These are phyloP conservation scores for Toxotes chatareus DNA, from an alignment of 2,113 vertebrate genomes.

Conservation along the genomic window DNA sequence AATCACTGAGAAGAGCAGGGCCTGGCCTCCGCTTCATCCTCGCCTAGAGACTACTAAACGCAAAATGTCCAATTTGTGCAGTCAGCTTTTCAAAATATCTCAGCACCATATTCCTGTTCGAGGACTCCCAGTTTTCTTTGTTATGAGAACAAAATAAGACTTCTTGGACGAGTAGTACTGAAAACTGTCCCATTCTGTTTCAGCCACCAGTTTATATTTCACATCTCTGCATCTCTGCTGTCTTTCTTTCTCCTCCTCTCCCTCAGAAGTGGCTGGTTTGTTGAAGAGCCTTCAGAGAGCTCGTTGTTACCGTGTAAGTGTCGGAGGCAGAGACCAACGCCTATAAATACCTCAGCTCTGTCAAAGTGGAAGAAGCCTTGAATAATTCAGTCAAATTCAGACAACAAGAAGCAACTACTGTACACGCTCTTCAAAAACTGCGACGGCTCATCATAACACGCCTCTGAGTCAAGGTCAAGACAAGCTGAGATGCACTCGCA, in stretches of 20 bases:
- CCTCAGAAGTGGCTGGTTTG: constrained; percentile 55
- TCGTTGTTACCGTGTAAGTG: constrained; percentile 60
- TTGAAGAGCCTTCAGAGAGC: constrained; percentile 64
- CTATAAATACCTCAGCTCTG: constrained; percentile 78
- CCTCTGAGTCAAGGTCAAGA: constrained; percentile 60
- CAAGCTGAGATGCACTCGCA: background rate
- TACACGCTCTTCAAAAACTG: constrained; percentile 49
- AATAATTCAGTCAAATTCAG: constrained; percentile 74
- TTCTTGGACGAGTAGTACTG: background rate
- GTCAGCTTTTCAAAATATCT: constrained; percentile 7
- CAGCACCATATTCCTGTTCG: constrained; percentile 1
- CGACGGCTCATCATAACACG: constrained; percentile 18
- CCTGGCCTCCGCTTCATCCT: constrained; percentile 25
- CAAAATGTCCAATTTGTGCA: constrained; percentile 32
- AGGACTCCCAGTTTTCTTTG: constrained; percentile 8
- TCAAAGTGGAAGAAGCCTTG: constrained; percentile 65
- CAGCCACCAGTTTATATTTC: constrained; percentile 49
- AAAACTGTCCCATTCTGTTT: constrained; percentile 49
- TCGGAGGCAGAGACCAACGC: constrained; percentile 59
- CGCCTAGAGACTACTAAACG: constrained; percentile 15
- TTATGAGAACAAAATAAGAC: constrained; percentile 19
- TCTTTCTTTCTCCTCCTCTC: constrained; percentile 43
- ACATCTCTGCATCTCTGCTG: constrained; percentile 39
- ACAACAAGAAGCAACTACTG: constrained; percentile 59
- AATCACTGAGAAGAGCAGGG: constrained; percentile 22